Percentiles rank a stretch among this genome's conserved stretches.
Conservation (phyloP, 2,113 vertebrate species). For the Cebus imitator region DNA sequence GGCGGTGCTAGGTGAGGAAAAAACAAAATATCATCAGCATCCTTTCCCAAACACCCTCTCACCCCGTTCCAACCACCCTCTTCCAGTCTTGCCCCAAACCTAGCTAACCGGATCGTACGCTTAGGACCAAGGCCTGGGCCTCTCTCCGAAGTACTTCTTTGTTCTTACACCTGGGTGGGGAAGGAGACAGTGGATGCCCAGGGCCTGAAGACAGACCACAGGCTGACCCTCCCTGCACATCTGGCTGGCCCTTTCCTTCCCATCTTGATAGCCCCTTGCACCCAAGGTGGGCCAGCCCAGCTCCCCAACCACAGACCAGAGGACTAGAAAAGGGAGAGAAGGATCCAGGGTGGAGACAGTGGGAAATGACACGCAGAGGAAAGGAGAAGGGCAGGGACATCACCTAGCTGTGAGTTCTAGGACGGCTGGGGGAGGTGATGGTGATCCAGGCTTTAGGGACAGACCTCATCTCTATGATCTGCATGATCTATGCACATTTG, state of each 20-base stretch:
- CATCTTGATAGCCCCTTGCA: neutral
- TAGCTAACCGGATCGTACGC: neutral
- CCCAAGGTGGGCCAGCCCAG: neutral
- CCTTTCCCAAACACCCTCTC: neutral
- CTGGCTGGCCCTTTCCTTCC: neutral
- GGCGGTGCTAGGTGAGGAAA: neutral
- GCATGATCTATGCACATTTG: neutral
- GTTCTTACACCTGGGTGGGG: neutral
- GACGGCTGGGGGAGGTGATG: neutral
- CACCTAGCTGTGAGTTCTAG: neutral
- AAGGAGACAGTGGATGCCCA: neutral
- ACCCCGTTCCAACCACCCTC: rapidly evolving
- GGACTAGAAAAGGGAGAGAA: neutral
- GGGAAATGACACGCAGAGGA: neutral
- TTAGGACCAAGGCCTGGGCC: neutral
- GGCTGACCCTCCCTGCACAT: neutral
- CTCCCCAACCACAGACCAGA: neutral
- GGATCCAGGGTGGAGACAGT: neutral
- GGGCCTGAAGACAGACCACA: neutral
- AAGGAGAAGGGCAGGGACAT: neutral
- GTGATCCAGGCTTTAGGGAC: neutral
- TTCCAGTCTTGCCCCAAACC: neutral
- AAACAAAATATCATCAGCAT: neutral
- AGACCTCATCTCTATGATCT: neutral
- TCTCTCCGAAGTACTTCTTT: neutral